These are phyloP conservation scores for Gymnopithys bicolor DNA, from an alignment of 2,797 vertebrate species.

Conservation along the genomic window DNA sequence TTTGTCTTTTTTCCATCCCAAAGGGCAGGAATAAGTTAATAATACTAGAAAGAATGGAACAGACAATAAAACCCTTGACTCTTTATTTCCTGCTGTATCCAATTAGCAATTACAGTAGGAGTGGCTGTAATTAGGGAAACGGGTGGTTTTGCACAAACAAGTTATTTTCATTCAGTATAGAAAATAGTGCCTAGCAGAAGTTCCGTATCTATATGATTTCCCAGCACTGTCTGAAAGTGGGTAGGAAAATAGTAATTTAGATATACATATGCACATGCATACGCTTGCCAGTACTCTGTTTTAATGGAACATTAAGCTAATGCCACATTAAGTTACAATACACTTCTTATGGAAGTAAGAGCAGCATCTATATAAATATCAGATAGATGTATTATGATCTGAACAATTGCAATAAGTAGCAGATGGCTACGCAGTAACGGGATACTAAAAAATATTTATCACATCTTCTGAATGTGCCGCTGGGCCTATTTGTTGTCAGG, in stretches of 20 bases:
- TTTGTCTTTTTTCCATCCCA: too few species aligned
- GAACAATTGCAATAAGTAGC: constrained; percentile 38
- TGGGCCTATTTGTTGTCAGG: neutral
- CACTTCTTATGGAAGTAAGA: constrained; percentile 1
- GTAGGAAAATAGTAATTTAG: constrained; percentile 12
- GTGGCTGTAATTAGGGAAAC: constrained; percentile 9
- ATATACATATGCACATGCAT: neutral
- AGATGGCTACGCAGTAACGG: constrained; percentile 31
- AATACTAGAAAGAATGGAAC: neutral
- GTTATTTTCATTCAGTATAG: neutral
- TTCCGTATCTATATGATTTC: neutral
- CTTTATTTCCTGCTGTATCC: constrained; percentile 24
- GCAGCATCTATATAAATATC: constrained; percentile 29
- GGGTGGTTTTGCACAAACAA: neutral
- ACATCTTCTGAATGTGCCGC: neutral
- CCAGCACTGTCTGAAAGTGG: neutral
- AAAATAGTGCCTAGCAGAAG: neutral
- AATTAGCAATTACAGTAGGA: constrained; percentile 22
- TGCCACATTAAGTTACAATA: constrained; percentile 25
- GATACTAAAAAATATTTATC: constrained; percentile 56
- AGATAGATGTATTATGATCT: constrained; percentile 15
- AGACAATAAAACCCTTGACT: neutral
- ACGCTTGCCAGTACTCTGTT: neutral
- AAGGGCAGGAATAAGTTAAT: neutral
- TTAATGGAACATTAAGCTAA: constrained; percentile 55